phyloP scores from a whole-genome alignment of 2,888 invertebrate genomes.

The Epinotia demarniana region DNA sequence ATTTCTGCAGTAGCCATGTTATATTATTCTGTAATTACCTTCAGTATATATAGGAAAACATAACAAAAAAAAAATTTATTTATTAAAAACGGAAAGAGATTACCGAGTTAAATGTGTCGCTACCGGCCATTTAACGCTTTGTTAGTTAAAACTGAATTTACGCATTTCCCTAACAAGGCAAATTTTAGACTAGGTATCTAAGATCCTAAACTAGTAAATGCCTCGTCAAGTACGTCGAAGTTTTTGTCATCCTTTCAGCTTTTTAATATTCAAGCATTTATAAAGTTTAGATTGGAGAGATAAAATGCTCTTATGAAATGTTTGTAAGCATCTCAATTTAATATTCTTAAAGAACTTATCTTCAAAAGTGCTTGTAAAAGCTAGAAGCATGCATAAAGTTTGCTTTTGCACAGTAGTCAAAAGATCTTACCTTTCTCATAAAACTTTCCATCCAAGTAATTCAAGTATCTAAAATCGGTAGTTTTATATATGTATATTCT shows the following conservation, averaged over 20 bases:
- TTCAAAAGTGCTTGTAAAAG: not conserved
- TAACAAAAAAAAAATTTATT: not conserved
- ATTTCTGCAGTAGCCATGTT: not conserved
- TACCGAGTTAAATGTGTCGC: not conserved
- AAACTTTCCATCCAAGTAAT: slow-evolving; percentile 25
- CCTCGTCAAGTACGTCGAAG: not conserved
- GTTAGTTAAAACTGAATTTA: not conserved
- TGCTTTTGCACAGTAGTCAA: not conserved
- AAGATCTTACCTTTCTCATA: slow-evolving; percentile 21
- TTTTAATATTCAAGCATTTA: slow-evolving; percentile 13
- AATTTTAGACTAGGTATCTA: not conserved
- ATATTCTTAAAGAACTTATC: not conserved
- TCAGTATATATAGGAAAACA: not conserved
- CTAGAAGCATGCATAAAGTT: not conserved
- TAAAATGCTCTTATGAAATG: not conserved
- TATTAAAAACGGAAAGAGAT: no score
- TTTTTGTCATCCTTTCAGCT: not conserved
- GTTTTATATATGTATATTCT: slow-evolving; percentile 29
- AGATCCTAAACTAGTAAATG: not conserved
- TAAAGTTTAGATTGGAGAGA: slow-evolving; percentile 6
- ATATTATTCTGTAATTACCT: not conserved
- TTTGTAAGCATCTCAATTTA: slow-evolving; percentile 1
- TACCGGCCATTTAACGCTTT: not conserved
- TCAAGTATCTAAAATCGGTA: slow-evolving; percentile 33
- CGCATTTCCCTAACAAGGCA: no score